phyloP scores from a whole-genome alignment of 2,888 invertebrate genomes.

The Philereme transversata region DNA sequence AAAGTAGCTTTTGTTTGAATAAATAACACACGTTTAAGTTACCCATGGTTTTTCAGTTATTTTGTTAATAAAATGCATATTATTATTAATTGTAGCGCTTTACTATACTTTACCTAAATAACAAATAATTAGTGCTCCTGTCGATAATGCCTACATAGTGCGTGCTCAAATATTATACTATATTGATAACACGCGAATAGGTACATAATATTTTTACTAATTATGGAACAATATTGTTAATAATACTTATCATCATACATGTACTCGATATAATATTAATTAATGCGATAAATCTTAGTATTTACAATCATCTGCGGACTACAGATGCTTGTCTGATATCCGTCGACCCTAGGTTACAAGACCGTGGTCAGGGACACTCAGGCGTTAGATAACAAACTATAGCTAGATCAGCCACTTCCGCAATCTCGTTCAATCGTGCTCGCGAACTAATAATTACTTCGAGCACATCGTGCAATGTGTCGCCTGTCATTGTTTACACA shows the following conservation, averaged over 20 bases:
- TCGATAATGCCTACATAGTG: too few species aligned
- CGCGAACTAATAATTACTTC: conserved; percentile 4
- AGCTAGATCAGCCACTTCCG: conserved; percentile 48
- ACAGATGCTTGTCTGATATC: conserved; percentile 43
- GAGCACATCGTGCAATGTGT: conserved; percentile 5
- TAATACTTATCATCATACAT: too few species aligned
- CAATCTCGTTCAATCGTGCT: conserved; percentile 25
- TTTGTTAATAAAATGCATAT: too few species aligned
- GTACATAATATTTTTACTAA: not conserved
- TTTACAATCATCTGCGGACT: conserved; percentile 32
- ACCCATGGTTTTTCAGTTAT: too few species aligned
- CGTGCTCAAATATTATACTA: too few species aligned
- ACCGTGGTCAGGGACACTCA: conserved; percentile 53
- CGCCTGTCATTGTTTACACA: conserved; percentile 14
- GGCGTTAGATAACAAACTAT: conserved; percentile 49
- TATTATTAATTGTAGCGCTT: too few species aligned
- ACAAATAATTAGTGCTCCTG: too few species aligned
- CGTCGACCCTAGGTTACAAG: conserved; percentile 52
- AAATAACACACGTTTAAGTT: too few species aligned
- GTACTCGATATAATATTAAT: conserved; percentile 6
- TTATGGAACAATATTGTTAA: not conserved
- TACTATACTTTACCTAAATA: too few species aligned
- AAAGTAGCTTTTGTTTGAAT: too few species aligned
- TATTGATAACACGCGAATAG: not conserved
- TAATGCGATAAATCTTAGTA: conserved; percentile 10